Evolutionary conservation across 2,113 vertebrate species (phyloP), one percentile per base, ranked within the genome.

Genomic region (Lampris incognitus): DNA sequence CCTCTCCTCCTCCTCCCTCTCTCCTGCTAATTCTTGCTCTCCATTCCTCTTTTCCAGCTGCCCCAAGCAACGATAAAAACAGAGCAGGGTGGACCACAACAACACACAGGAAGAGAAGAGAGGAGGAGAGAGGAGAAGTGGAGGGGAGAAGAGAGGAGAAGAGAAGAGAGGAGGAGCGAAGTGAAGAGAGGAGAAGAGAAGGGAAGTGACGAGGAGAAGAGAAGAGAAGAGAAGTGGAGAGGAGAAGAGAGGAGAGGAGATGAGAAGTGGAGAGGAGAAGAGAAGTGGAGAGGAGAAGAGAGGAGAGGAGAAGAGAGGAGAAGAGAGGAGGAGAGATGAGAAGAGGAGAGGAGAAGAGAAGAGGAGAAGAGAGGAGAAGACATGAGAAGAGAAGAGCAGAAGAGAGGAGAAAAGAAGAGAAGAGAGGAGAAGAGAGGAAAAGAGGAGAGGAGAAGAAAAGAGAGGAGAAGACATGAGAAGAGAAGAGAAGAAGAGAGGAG

Each of bases 1-100:
- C 74, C 54, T 66, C 54, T 70, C 41, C 58, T 76, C 57, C 66
- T 66, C 48, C 44, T 51, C 54, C 10, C 60, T 68, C 55, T 75
- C 56, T 68, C 72, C 64, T 74, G n/a, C n/a, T n/a, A n/a, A n/a
- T n/a, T n/a, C n/a, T n/a, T n/a, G n/a, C n/a, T n/a, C n/a, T n/a
- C n/a, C 72, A 67, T 49, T 8, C 81, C 66, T 85, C 52, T 72
- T 84, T 71, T 69, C 68, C 50, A 76, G 65, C 68, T 58, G 59
- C 81, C 75, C 0, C 42, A 11, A 54, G 78, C 73, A 57, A 58
- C 60, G 49, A 72, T 42, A 44, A 71, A 76, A 89, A 82, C 64
- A 77, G 57, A 79, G 41, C 71, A 60, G 64, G 6, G 44, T 59
- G n/a, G n/a, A n/a, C n/a, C n/a, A n/a, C n/a, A n/a, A n/a, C n/a